Conservation (phyloP, 2,113 vertebrate genomes). For the Pollimyrus isidori region DNA sequence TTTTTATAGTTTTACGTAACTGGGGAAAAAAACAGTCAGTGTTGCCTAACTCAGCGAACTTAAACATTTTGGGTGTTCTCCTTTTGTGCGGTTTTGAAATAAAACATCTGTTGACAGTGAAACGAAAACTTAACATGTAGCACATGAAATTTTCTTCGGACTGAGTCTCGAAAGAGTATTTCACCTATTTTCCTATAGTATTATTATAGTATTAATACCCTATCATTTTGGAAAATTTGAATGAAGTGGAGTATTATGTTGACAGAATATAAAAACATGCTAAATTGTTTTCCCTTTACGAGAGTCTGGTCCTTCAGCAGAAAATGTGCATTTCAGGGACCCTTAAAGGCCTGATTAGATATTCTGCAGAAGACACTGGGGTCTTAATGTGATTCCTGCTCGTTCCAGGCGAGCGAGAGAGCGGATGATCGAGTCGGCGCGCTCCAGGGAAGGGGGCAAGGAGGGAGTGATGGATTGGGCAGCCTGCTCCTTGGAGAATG, state of each 20-base stretch:
- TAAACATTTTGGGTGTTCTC: neutral
- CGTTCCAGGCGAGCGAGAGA: slow-evolving; percentile 71
- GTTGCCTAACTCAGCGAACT: neutral
- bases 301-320: neutral
- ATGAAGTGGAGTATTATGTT: neutral
- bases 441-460: slow-evolving; percentile 44
- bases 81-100: neutral
- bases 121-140: neutral
- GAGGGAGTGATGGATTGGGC: slow-evolving; percentile 61
- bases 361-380: neutral
- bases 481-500: slow-evolving; percentile 58
- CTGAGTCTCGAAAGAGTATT: neutral
- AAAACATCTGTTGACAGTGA: neutral
- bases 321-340: neutral
- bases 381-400: neutral
- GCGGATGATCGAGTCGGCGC: slow-evolving; percentile 68
- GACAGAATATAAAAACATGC: neutral
- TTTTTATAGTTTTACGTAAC: neutral
- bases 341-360: neutral
- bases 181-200: neutral
- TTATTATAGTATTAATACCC: neutral
- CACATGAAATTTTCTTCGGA: neutral
- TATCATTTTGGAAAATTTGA: neutral
- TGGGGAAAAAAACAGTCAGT: neutral
- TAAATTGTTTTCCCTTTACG: neutral